Evolutionary conservation across 2,888 invertebrate species (phyloP), one percentile per base, ranked within the genome.

Genomic region (Cheilosia impressa): DNA sequence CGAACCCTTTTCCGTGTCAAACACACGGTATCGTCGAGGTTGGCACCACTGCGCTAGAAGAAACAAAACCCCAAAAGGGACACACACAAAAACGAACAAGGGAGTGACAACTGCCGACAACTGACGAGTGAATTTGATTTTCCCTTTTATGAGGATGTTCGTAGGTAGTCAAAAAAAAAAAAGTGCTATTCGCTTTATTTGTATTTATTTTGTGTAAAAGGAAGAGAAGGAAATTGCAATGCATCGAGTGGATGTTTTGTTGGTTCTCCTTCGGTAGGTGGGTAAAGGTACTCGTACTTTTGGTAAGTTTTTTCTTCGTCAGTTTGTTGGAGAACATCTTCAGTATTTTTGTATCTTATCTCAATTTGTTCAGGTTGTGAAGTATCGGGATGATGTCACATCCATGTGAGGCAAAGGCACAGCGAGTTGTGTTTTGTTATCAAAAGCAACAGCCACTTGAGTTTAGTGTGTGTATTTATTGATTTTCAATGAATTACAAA

Each of bases 401-500:
- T 38, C 38, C 13, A 38, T 38, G 38, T 13, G 38, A 38, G 38
- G 38, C 38, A 1, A 19, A 13, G 43, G 7, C 10, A 4, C 34
- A 15, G 17, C 15, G 43, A 43, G 66, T 83, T 50, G 15, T n/a
- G 24, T 5, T 43, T 34, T 63, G 62, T 73, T 75, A 83, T 83
- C 78, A 75, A 63, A 38, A 69, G 58, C 68, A 53, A 73, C 73
- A 78, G 73, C 68, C 83, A 83, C 83, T 83, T 78, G 45, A 75
- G 58, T 65, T 57, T 78, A 52, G 62, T 78, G 55, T 69, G 66
- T 55, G 45, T 66, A 31, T 69, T 78, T 83, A 78, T 83, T 73
- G 73, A 83, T 63, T 78, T 83, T 83, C 78, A 78, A 83, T 78
- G 75, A 83, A 83, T 83, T 83, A 83, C 83, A 73, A 83, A 83